These are phyloP conservation scores for Punctoribates punctum DNA, from an alignment of 2,888 invertebrate species.

Conservation along the genomic window DNA sequence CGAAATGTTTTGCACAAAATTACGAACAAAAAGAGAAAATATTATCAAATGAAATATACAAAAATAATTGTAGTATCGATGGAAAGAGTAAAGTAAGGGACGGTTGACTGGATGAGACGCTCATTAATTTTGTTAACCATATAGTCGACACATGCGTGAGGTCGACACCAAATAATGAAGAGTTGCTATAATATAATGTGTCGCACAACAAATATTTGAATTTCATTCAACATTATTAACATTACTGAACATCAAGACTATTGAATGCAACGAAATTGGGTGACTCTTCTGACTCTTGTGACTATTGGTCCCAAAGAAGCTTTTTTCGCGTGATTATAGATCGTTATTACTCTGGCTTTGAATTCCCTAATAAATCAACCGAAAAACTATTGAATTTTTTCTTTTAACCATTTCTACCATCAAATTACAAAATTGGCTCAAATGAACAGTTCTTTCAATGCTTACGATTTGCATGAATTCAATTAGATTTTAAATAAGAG, in stretches of 20 bases:
- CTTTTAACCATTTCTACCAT: background rate
- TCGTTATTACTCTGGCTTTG: background rate
- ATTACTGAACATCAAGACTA: background rate
- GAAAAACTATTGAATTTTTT: background rate
- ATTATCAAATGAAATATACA: background rate
- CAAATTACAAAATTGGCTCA: constrained; percentile 7
- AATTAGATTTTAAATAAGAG: background rate
- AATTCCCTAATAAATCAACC: background rate
- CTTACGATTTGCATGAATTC: background rate
- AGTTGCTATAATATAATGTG: constrained; percentile 13
- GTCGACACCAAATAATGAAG: constrained; percentile 6
- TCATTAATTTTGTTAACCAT: constrained; percentile 16
- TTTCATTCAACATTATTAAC: constrained; percentile 24
- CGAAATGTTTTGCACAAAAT: background rate
- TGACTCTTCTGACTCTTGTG: too few species aligned
- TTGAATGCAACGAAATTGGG: background rate
- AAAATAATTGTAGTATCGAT: constrained; percentile 10
- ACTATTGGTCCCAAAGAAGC: background rate
- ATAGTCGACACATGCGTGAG: background rate
- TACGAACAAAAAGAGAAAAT: background rate
- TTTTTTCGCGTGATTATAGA: constrained; percentile 17
- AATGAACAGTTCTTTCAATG: background rate
- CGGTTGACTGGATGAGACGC: background rate
- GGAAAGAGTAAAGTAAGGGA: background rate
- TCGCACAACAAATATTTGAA: constrained; percentile 22